Percentiles rank a stretch among this genome's conserved stretches.
Evolutionary conservation across 2,113 vertebrate genomes (phyloP).

Genomic region (Eupsittula cactorum): DNA sequence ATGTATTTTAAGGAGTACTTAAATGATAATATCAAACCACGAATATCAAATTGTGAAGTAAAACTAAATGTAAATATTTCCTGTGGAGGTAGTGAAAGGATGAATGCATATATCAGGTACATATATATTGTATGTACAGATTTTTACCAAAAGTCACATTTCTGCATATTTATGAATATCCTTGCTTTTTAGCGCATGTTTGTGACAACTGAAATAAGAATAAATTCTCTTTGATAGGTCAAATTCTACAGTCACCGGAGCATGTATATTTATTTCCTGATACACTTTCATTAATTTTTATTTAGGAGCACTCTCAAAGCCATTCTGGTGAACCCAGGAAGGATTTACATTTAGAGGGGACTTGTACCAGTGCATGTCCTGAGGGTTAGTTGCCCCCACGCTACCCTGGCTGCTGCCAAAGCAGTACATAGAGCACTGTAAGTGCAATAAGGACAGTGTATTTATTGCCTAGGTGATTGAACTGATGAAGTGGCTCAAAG

Average conservation of each 20-base stretch:
- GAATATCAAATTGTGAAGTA: background rate
- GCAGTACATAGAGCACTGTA: background rate
- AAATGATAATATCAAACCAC: background rate
- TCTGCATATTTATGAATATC: background rate
- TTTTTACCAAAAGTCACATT: background rate
- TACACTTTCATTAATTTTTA: background rate
- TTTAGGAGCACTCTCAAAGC: background rate
- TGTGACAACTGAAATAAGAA: background rate
- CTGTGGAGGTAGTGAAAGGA: background rate
- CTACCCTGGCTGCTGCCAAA: background rate
- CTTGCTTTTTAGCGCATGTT: background rate
- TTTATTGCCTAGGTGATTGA: background rate
- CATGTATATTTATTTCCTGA: background rate
- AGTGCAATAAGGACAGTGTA: no score
- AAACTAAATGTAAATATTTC: background rate
- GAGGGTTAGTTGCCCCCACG: background rate
- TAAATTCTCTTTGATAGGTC: background rate
- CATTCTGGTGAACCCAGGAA: background rate
- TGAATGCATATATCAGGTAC: background rate
- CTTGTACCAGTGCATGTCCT: background rate
- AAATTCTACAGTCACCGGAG: background rate
- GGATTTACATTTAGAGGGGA: background rate
- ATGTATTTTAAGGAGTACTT: background rate
- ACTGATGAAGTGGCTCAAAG: background rate
- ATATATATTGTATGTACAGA: fast-evolving